These are phyloP conservation scores for Sus scrofa DNA, from an alignment of 2,113 vertebrate species.

Conservation along the genomic window DNA sequence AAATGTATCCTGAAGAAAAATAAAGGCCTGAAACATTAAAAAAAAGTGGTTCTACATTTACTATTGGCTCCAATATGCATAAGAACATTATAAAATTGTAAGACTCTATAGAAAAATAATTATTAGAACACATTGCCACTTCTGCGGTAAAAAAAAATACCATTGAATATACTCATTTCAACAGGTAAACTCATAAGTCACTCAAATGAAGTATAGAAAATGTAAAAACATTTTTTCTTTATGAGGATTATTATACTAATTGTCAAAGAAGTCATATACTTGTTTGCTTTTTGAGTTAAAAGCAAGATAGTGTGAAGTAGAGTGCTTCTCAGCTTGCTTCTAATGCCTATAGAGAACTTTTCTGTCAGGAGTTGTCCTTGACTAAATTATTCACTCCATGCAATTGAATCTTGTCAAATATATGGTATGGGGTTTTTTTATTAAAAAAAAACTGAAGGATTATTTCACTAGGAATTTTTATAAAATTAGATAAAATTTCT, in stretches of 20 bases:
- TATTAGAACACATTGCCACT: neutral
- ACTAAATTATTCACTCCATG: neutral
- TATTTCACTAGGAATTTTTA: neutral
- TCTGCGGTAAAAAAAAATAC: conserved; percentile 2
- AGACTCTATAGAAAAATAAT: neutral
- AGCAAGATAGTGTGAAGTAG: neutral
- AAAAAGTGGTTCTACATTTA: neutral
- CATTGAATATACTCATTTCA: neutral
- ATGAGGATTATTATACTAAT: neutral
- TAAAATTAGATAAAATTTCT: neutral
- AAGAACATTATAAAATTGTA: neutral
- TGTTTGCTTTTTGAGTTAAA: neutral
- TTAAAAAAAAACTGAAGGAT: neutral
- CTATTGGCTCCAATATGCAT: neutral
- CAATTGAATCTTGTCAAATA: neutral
- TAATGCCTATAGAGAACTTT: neutral
- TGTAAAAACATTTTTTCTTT: neutral
- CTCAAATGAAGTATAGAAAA: neutral
- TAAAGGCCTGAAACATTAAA: neutral
- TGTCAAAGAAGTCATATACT: neutral
- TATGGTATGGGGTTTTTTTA: neutral
- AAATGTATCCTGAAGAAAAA: conserved; percentile 33
- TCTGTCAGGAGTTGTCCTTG: neutral
- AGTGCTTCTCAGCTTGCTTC: neutral
- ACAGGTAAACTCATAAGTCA: neutral